Conservation (phyloP, 2,797 vertebrate genomes). For the Pteronotus mesoamericanus region DNA sequence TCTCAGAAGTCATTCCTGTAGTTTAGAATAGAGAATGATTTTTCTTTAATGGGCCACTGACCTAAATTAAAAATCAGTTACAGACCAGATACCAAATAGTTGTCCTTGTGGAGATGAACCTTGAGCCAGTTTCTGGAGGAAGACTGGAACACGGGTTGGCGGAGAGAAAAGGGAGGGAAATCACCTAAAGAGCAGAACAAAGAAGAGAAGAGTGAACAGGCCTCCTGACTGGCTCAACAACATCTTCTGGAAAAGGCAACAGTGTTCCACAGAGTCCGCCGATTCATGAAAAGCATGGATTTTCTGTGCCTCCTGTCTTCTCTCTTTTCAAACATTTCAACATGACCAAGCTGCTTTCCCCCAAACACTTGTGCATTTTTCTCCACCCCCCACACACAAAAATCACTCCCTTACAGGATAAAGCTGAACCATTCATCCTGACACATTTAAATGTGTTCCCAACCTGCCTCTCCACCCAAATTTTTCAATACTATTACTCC, state of each 20-base stretch:
- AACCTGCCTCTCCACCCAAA: background rate
- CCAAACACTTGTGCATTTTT: background rate
- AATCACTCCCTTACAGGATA: background rate
- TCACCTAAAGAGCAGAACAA: background rate
- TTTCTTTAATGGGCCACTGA: conserved; percentile 54
- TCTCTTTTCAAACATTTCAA: background rate
- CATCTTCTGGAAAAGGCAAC: conserved; percentile 11
- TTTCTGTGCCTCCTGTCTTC: background rate
- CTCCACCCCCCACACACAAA: background rate
- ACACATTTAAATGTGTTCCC: background rate
- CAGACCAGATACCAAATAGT: conserved; percentile 21
- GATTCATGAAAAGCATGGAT: conserved; percentile 11
- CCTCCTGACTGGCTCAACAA: background rate
- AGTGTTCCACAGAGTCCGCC: background rate
- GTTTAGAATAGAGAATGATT: conserved; percentile 11
- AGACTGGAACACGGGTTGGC: conserved; percentile 3
- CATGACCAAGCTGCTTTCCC: background rate
- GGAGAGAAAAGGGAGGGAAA: conserved; percentile 15
- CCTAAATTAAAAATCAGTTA: conserved; percentile 47
- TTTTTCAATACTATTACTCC: background rate
- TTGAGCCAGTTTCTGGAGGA: conserved; percentile 41
- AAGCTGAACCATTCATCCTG: background rate
- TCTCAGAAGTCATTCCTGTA: background rate
- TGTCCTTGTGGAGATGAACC: background rate
- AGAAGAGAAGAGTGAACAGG: background rate